Evolutionary conservation across 53 echinoderm and acorn worm species (phyloP).

Genomic region (Temnopleurus reevesii): DNA sequence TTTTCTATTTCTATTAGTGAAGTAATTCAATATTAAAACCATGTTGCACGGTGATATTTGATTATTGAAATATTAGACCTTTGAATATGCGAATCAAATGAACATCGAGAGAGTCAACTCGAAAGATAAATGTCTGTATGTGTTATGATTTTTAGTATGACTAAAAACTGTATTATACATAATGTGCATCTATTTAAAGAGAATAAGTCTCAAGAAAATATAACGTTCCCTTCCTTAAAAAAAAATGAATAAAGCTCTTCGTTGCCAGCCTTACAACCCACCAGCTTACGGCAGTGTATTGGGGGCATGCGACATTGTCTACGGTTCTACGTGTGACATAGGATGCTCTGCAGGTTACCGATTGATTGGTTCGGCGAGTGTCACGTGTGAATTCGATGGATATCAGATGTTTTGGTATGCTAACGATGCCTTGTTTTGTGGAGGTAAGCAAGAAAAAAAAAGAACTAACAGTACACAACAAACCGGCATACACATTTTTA

Average conservation of each 20-base stretch:
- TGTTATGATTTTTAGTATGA: neutral
- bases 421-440: neutral
- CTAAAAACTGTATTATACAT: too few relatives aligned
- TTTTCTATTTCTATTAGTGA: too few relatives aligned
- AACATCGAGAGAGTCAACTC: too few relatives aligned
- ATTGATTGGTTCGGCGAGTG: neutral
- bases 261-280: neutral
- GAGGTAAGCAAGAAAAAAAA: neutral
- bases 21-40: too few relatives aligned
- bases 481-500: too few relatives aligned
- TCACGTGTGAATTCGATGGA: constrained; percentile 11
- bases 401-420: neutral
- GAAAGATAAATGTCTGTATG: neutral
- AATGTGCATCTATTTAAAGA: neutral
- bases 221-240: neutral
- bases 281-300: neutral
- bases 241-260: neutral
- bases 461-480: too few relatives aligned
- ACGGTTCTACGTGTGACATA: neutral
- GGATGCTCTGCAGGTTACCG: neutral
- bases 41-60: too few relatives aligned
- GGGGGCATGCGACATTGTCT: neutral
- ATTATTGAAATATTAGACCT: too few relatives aligned
- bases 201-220: neutral
- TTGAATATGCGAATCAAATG: too few relatives aligned